These are phyloP conservation scores for Solenodon paradoxus DNA, from an alignment of 2,113 vertebrate genomes.

Conservation along the genomic window DNA sequence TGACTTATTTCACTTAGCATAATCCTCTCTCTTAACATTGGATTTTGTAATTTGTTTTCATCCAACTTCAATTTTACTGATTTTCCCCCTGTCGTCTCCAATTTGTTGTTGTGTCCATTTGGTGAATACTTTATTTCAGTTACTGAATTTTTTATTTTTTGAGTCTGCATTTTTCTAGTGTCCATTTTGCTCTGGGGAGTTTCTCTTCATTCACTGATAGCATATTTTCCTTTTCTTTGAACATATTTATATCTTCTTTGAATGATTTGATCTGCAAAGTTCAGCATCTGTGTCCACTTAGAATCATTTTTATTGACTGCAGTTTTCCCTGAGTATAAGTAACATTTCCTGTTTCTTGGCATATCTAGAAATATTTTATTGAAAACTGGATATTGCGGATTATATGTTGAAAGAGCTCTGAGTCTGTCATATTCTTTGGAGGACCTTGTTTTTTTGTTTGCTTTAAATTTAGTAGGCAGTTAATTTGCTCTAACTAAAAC, in stretches of 20 bases:
- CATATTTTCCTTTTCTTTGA: neutral
- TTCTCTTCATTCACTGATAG: neutral
- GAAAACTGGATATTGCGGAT: neutral
- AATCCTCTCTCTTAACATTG: too few species aligned
- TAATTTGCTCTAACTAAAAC: neutral
- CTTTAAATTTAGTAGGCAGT: neutral
- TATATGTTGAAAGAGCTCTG: neutral
- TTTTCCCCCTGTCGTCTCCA: neutral
- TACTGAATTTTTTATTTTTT: neutral
- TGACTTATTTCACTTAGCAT: too few species aligned
- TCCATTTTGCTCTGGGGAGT: neutral
- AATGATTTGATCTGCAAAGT: neutral
- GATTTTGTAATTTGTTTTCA: neutral
- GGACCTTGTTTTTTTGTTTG: neutral
- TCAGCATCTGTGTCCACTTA: neutral
- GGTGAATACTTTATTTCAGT: neutral
- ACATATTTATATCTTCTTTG: neutral
- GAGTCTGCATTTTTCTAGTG: neutral
- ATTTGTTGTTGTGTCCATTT: neutral
- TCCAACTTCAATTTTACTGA: neutral
- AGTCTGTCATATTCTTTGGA: neutral
- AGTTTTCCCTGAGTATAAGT: neutral
- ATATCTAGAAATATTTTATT: neutral
- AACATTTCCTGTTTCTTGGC: neutral
- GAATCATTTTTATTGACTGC: neutral